Evolutionary conservation across 2,888 invertebrate genomes (phyloP).

Genomic region (Chloroclysta siterata): DNA sequence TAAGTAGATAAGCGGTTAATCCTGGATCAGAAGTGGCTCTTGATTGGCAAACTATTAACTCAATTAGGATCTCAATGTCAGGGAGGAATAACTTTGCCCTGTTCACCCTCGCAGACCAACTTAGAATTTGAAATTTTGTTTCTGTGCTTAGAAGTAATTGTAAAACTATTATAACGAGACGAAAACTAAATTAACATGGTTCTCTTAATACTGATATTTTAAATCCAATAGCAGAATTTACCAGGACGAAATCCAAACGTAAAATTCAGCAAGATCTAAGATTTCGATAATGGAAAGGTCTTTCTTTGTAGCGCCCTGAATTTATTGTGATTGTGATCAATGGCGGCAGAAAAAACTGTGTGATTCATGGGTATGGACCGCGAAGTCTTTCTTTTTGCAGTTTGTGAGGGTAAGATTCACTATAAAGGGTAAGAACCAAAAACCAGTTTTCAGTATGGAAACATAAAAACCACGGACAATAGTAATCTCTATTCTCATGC

Average conservation of each 20-base stretch:
- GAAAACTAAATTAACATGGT: neutral
- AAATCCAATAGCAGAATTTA: too few species aligned
- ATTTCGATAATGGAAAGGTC: neutral
- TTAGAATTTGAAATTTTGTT: neutral
- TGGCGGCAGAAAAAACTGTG: neutral
- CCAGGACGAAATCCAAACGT: neutral
- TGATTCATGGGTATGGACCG: neutral
- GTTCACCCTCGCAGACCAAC: neutral
- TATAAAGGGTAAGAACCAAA: too few species aligned
- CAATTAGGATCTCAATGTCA: conserved; percentile 25
- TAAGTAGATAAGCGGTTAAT: conserved; percentile 22
- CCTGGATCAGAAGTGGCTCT: conserved; percentile 21
- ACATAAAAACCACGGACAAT: conserved; percentile 29
- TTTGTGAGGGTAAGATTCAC: neutral
- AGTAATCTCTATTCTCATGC: conserved; percentile 61
- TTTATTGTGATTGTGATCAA: neutral
- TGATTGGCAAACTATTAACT: conserved; percentile 24
- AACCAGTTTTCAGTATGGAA: neutral
- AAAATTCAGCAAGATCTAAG: neutral
- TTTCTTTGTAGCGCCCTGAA: neutral
- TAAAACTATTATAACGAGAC: neutral
- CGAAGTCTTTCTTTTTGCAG: neutral
- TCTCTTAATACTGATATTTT: neutral
- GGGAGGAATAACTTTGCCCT: conserved; percentile 2
- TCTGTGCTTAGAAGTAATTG: neutral